A percentile compares a stretch with the other conserved stretches of the same genome.
Conservation (phyloP, 2,888 invertebrate species). For the Latrodectus elegans region DNA sequence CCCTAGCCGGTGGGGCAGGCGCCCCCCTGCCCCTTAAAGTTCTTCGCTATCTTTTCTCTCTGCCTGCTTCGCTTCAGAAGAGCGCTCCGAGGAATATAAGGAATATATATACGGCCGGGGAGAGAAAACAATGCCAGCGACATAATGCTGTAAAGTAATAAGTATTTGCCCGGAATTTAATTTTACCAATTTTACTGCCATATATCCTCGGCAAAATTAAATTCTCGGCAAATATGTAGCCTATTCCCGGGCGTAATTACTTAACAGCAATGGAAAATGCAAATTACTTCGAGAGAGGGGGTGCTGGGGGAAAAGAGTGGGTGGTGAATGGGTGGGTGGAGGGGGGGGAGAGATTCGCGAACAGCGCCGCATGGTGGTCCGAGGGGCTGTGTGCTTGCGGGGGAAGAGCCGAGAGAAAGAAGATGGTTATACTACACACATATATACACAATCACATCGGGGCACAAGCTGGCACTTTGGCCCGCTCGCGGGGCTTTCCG, state of each 20-base stretch:
- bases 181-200: slow-evolving; percentile 69
- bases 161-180: slow-evolving; percentile 69
- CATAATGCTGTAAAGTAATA: slow-evolving; percentile 70
- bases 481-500: slow-evolving; percentile 62
- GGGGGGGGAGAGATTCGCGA: slow-evolving; percentile 20
- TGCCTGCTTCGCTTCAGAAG: slow-evolving; percentile 18
- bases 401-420: not conserved
- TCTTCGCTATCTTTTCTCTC: slow-evolving; percentile 69
- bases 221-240: slow-evolving; percentile 70
- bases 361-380: not conserved
- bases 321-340: not conserved
- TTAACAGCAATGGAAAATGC: slow-evolving; percentile 70
- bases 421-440: not conserved
- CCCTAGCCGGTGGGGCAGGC: slow-evolving; percentile 43
- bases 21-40: slow-evolving; percentile 34
- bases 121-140: slow-evolving; percentile 68
- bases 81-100: slow-evolving; percentile 64
- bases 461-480: slow-evolving; percentile 67
- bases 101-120: slow-evolving; percentile 58
- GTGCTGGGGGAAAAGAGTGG: slow-evolving; percentile 20
- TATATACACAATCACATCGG: not conserved
- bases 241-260: slow-evolving; percentile 69
- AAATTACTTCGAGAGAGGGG: slow-evolving; percentile 61
- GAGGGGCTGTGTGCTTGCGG: slow-evolving; percentile 3
- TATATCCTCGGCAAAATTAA: slow-evolving; percentile 69